Evolutionary conservation across 2,113 vertebrate genomes (phyloP), one percentile per base, ranked within the genome.

Genomic region (Eulacestoma nigropectus): DNA sequence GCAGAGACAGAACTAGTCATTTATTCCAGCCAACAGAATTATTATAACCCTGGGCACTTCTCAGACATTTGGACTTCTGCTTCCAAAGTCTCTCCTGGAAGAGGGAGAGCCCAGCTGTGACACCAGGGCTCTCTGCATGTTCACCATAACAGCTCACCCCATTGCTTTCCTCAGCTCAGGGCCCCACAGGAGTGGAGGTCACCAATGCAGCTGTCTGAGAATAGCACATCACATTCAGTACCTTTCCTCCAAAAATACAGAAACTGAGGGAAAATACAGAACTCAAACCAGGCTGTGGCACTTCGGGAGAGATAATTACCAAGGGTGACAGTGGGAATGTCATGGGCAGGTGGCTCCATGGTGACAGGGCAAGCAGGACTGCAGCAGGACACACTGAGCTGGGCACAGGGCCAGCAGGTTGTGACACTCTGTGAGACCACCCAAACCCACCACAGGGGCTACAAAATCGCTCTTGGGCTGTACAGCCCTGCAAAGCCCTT

Each of bases 61-160:
- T 62, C 29, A 47, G 52, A 2, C 3, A 1, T 37, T 26, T 14
- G 50, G 59, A 26, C 4, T 81, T 56, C 1, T 46, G 50, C 49
- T 81, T 65, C 44, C 57, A 2, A 32, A 63, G 47, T 2, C 30
- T n/a, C 35, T 56, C 25, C 41, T 41, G 70, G 46, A 16, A 27
- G 76, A 84, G 35, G 64, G 33, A 78, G 37, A 70, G 53, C 13
- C 22, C 57, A 56, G 73, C 35, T 33, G 52, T 3, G 56, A n/a
- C 64, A 23, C 1, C 3, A 0, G 42, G 35, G 52, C 46, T 62
- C 35, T 5, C 10, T 0, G 3, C 0, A 0, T 5, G 26, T 1
- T 20, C 46, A 23, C 10, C 62, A 4, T 76, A 33, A 6, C 41
- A 26, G 72, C 64, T 78, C 56, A 26, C 3, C 52, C 67, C 76